Evolutionary conservation across 1,140 invertebrate genomes (phyloP).

Genomic region (Aphis craccivora): DNA sequence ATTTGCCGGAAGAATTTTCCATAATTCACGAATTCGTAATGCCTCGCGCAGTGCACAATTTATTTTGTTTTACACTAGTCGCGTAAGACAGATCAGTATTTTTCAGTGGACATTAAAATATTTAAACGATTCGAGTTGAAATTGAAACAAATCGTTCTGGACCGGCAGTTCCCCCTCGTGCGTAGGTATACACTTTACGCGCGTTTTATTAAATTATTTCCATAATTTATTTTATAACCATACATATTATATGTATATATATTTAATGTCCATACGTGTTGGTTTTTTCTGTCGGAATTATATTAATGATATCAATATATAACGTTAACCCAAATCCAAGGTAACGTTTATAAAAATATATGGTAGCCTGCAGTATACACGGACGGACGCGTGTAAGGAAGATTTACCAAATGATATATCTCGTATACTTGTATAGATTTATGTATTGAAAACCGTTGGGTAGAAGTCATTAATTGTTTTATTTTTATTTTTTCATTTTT

Average conservation of each 20-base stretch:
- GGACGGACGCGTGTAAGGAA: neutral
- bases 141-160: constrained; percentile 30
- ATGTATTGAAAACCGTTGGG: neutral
- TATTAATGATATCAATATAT: constrained; percentile 32
- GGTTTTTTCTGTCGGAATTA: constrained; percentile 24
- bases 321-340: constrained; percentile 6
- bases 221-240: constrained; percentile 11
- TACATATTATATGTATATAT: neutral
- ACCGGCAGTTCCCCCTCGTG: neutral
- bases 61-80: neutral
- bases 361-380: neutral
- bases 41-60: neutral
- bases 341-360: constrained; percentile 33
- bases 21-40: neutral
- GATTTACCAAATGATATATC: neutral
- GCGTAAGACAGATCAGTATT: constrained; percentile 13
- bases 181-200: neutral
- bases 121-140: neutral
- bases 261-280: neutral
- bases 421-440: neutral
- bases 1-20: neutral
- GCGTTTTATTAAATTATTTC: constrained; percentile 26
- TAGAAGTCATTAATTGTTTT: neutral
- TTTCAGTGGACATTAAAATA: constrained; percentile 17
- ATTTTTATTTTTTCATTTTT: neutral